phyloP scores from a whole-genome alignment of 2,113 vertebrate genomes.

The Toxotes jaculatrix region DNA sequence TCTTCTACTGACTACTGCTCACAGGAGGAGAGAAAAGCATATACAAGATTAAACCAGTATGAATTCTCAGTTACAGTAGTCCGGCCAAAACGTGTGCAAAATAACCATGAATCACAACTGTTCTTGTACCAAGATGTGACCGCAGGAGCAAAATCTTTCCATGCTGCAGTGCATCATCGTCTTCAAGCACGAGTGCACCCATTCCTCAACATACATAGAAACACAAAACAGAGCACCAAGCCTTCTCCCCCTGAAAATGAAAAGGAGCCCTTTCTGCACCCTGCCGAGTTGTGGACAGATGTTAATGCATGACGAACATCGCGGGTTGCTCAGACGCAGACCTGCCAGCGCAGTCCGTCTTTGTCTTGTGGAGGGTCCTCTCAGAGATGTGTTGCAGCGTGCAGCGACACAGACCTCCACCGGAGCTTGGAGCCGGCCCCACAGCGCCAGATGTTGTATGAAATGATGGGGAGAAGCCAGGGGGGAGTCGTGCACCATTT shows the following conservation, averaged over 20 bases:
- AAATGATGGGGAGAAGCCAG: slow-evolving; percentile 39
- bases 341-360: slow-evolving; percentile 52
- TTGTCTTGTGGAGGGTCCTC: slow-evolving; percentile 51
- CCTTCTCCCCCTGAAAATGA: slow-evolving; percentile 17
- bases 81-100: slow-evolving; percentile 71
- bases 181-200: slow-evolving; percentile 43
- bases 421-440: slow-evolving; percentile 64
- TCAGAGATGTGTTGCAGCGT: slow-evolving; percentile 56
- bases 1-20: slow-evolving; percentile 18
- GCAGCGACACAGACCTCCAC: slow-evolving; percentile 74
- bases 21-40: slow-evolving; percentile 35
- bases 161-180: slow-evolving; percentile 61
- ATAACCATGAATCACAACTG: slow-evolving; percentile 75
- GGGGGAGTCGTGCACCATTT: slow-evolving; percentile 60
- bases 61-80: slow-evolving; percentile 58
- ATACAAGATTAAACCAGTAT: slow-evolving; percentile 64
- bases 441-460: slow-evolving; percentile 74
- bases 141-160: slow-evolving; percentile 77
- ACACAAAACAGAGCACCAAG: slow-evolving; percentile 41
- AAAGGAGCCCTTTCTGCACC: slow-evolving; percentile 38
- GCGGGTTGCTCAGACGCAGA: slow-evolving; percentile 25
- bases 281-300: slow-evolving; percentile 67
- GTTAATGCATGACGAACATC: slow-evolving; percentile 54
- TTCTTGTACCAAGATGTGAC: slow-evolving; percentile 73
- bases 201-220: slow-evolving; percentile 43